Evolutionary conservation across 2,888 invertebrate genomes (phyloP).

Genomic region (Clanis bilineata): DNA sequence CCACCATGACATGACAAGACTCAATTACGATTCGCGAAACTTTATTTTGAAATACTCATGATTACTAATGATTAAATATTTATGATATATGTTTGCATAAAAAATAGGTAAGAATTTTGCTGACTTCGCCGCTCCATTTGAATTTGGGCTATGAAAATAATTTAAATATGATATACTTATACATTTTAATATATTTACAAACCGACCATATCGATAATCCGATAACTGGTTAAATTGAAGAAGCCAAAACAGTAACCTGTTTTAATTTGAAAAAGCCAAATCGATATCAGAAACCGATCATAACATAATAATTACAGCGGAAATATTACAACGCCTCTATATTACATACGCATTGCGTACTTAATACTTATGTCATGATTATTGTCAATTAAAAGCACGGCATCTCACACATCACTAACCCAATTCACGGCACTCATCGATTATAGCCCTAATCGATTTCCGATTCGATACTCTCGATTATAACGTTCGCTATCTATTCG

Average conservation of each 20-base stretch:
- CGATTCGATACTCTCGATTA: constrained; percentile 16
- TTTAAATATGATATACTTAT: neutral
- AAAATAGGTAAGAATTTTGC: too few species aligned
- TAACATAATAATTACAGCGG: constrained; percentile 9
- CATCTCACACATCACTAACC: constrained; percentile 16
- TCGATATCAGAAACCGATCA: neutral
- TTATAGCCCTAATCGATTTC: constrained; percentile 13
- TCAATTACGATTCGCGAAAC: too few species aligned
- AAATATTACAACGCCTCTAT: constrained; percentile 3
- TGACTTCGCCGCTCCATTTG: too few species aligned
- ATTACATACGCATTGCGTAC: constrained; percentile 9
- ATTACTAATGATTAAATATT: too few species aligned
- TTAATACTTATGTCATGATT: constrained; percentile 12
- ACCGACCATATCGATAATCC: neutral
- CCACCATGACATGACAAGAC: too few species aligned
- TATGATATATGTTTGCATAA: too few species aligned
- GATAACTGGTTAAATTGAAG: neutral
- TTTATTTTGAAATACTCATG: too few species aligned
- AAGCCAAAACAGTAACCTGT: neutral
- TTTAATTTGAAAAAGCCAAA: neutral
- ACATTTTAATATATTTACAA: neutral
- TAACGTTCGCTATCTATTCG: constrained; percentile 13
- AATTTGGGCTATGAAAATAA: too few species aligned
- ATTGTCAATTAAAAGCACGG: constrained; percentile 6
- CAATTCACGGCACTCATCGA: constrained; percentile 14